These are phyloP conservation scores for Triplophysa bombifrons DNA, from an alignment of 2,797 vertebrate genomes.

Conservation along the genomic window DNA sequence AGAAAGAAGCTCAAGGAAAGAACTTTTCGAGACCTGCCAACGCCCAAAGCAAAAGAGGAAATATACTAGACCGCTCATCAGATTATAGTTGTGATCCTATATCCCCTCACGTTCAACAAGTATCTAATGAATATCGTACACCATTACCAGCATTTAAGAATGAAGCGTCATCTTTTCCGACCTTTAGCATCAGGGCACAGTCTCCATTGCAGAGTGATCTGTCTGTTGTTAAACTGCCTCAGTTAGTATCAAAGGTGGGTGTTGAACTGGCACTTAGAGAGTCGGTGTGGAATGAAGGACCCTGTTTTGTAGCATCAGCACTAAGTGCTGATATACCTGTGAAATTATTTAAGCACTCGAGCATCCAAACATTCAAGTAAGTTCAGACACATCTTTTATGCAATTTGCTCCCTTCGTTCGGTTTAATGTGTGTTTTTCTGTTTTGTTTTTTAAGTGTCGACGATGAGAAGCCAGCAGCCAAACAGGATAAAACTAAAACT, in stretches of 20 bases:
- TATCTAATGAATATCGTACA: not conserved
- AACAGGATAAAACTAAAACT: conserved; percentile 45
- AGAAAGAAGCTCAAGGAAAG: conserved; percentile 23
- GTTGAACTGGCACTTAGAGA: not conserved
- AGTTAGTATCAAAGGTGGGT: conserved; percentile 67
- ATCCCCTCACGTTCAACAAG: conserved; percentile 56
- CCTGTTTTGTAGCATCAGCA: not conserved
- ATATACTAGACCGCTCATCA: not conserved
- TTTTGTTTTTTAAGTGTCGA: conserved; percentile 56
- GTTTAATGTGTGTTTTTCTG: conserved; percentile 10
- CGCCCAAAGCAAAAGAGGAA: not conserved
- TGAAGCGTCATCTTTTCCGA: conserved; percentile 34
- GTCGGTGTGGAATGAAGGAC: not conserved
- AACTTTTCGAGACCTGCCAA: not conserved
- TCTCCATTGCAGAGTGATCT: conserved; percentile 51
- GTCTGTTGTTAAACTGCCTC: conserved; percentile 71
- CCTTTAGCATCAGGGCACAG: conserved; percentile 17
- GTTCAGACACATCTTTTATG: not conserved
- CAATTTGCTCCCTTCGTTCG: not conserved
- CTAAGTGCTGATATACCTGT: not conserved
- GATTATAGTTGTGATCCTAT: conserved; percentile 6
- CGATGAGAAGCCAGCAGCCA: conserved; percentile 20
- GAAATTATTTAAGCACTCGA: not conserved
- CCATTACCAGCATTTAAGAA: conserved; percentile 28
- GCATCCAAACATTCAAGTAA: conserved; percentile 55